Evolutionary conservation across 2,888 invertebrate species (phyloP), one percentile per base, ranked within the genome.

Genomic region (Euproctis similis): DNA sequence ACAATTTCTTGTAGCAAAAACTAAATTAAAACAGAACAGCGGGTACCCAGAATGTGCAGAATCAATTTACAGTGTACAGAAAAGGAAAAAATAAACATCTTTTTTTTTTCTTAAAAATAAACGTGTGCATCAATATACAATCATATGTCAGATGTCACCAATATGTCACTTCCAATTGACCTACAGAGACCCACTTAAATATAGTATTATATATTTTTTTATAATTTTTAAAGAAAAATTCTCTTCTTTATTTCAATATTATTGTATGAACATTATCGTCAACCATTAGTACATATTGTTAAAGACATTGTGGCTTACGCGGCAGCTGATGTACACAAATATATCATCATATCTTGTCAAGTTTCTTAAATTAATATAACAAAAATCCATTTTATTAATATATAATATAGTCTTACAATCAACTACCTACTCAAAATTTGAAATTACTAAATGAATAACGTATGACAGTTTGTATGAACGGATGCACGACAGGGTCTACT

Each of bases 201-300:
- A 41, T 36, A 45, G 40, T 37, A 45, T 10, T 23, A 12, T 12
- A 23, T 37, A 30, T 35, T 44, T 53, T 44, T 47, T 42, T 28
- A 23, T 28, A 31, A 34, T 42, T 45, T 37, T 49, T 54, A 43
- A 31, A 32, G 40, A 40, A 46, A 47, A 1, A 21, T 34, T 36
- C n/a, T 46, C 36, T 26, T 31, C 36, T 45, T 38, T 40, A 33
- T 36, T 40, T 39, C 21, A 40, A 33, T 33, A 39, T 39, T 44
- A 53, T 42, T 36, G 39, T 29, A 36, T 46, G 34, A 47, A 38
- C 48, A 49, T 65, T 64, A 61, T 45, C 49, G 71, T 74, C 72
- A 74, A 71, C 70, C 64, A 69, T 76, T 75, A 76, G 72, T 70
- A 69, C 72, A 73, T 71, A 71, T 73, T 69, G 72, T 78, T 71